A percentile compares a stretch with the other conserved stretches of the same genome.
Evolutionary conservation across 2,888 invertebrate genomes (phyloP).

Genomic region (Trypoxylon attenuatum): DNA sequence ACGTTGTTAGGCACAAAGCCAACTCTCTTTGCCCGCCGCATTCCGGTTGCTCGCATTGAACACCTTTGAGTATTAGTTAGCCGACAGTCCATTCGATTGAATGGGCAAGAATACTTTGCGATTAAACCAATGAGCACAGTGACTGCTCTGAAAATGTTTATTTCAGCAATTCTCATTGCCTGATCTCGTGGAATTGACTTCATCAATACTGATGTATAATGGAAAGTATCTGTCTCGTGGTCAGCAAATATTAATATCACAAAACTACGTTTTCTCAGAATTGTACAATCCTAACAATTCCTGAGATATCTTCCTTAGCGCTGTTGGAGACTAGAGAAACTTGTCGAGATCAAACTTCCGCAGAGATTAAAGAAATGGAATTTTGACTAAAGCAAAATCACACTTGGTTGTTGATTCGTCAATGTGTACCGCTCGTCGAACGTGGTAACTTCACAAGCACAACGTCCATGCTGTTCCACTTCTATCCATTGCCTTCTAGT

Average conservation of each 20-base stretch:
- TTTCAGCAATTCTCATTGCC: too few species aligned
- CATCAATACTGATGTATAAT: too few species aligned
- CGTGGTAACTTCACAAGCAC: conserved; percentile 55
- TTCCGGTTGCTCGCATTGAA: conserved; percentile 6
- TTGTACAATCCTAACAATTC: too few species aligned
- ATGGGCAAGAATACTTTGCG: too few species aligned
- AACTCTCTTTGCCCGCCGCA: conserved; percentile 23
- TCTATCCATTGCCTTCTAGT: conserved; percentile 50
- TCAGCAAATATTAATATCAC: too few species aligned
- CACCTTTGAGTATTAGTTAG: conserved; percentile 3
- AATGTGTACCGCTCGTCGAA: conserved; percentile 16
- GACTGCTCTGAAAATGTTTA: too few species aligned
- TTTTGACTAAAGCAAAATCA: conserved; percentile 27
- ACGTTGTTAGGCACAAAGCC: conserved; percentile 24
- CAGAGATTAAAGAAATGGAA: background rate
- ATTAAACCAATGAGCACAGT: too few species aligned
- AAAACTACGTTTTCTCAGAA: too few species aligned
- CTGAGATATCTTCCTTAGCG: too few species aligned
- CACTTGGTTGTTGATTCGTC: conserved; percentile 34
- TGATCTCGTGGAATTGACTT: too few species aligned
- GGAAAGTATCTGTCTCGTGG: too few species aligned
- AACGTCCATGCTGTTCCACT: conserved; percentile 63
- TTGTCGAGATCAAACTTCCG: background rate
- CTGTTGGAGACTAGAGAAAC: too few species aligned
- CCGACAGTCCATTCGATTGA: background rate